phyloP scores from a whole-genome alignment of 2,888 invertebrate genomes.

The Microdon myrmicae region DNA sequence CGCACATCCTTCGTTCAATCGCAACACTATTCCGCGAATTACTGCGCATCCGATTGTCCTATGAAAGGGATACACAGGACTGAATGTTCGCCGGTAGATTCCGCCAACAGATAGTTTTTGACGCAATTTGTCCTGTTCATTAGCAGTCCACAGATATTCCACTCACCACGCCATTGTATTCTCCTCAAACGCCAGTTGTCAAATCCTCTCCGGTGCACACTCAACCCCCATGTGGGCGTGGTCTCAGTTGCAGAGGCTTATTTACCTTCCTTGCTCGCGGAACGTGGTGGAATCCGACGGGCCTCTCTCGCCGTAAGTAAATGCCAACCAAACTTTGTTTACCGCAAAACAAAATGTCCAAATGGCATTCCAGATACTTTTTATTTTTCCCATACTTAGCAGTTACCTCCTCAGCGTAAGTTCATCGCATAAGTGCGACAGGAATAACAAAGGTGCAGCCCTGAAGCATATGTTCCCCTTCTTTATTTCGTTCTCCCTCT shows the following conservation, averaged over 20 bases:
- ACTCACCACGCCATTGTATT: slow-evolving; percentile 25
- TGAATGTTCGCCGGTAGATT: no score
- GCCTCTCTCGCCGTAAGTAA: slow-evolving; percentile 20
- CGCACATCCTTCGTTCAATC: no score
- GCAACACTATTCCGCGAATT: no score
- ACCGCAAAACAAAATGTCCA: slow-evolving; percentile 51
- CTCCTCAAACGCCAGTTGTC: not conserved
- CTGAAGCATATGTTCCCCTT: slow-evolving; percentile 50
- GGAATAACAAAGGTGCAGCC: slow-evolving; percentile 42
- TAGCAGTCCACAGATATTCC: not conserved
- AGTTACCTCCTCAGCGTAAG: not conserved
- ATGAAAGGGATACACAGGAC: no score
- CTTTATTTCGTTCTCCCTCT: slow-evolving; percentile 18
- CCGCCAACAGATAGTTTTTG: slow-evolving; percentile 9
- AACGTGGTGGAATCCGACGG: slow-evolving; percentile 39
- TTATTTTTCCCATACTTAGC: slow-evolving; percentile 25
- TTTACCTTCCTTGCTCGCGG: slow-evolving; percentile 17
- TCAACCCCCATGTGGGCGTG: slow-evolving; percentile 25
- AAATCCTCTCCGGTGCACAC: not conserved
- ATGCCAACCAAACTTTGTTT: slow-evolving; percentile 43
- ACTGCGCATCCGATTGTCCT: no score
- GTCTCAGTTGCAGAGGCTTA: slow-evolving; percentile 12
- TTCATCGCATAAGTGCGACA: slow-evolving; percentile 17
- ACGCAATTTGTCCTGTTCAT: not conserved
- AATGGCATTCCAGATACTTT: slow-evolving; percentile 35